Evolutionary conservation across 2,113 vertebrate genomes (phyloP), one percentile per base, ranked within the genome.

Genomic region (Anguilla rostrata): DNA sequence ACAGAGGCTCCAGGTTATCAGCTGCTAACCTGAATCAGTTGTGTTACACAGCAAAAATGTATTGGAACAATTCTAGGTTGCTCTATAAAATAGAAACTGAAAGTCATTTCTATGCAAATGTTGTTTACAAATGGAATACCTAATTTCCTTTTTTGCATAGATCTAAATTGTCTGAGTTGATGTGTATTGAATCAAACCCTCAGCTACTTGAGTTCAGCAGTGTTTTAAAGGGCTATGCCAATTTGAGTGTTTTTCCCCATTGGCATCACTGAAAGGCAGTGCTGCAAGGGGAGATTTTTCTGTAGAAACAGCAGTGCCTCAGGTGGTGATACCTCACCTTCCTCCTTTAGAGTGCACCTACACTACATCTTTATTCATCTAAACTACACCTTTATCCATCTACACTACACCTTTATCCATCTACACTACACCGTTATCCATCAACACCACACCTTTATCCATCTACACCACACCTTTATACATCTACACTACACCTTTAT

Each of bases 31-130:
- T 12, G 86, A 89, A 85, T 84, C 75, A 87, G 91, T 84, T 86
- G 88, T 87, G 83, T 89, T 89, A 88, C 88, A 66, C 5, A 5
- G 29, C 75, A 88, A 88, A 88, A 90, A 90, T 57, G 79, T 66
- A 91, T 91, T 88, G 79, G 80, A 90, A 87, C 80, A 78, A 39
- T 82, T 56, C 83, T 87, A 86, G 86, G 90, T 93, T 89, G 87
- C 82, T 82, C 88, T 87, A 90, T 89, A 88, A 89, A 87, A 80
- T 22, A 39, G 87, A 78, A 90, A 93, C 87, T 86, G 91, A 93
- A 94, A 93, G 92, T 89, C 90, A 94, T 95, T 94, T 95, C 93
- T 94, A 94, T 95, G 94, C 94, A 95, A 95, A 95, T 95, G 87
- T 87, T 91, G 93, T 93, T 94, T 94, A 95, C 93, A 94, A 93